phyloP scores from a whole-genome alignment of 2,113 vertebrate genomes.

The Struthio camelus region DNA sequence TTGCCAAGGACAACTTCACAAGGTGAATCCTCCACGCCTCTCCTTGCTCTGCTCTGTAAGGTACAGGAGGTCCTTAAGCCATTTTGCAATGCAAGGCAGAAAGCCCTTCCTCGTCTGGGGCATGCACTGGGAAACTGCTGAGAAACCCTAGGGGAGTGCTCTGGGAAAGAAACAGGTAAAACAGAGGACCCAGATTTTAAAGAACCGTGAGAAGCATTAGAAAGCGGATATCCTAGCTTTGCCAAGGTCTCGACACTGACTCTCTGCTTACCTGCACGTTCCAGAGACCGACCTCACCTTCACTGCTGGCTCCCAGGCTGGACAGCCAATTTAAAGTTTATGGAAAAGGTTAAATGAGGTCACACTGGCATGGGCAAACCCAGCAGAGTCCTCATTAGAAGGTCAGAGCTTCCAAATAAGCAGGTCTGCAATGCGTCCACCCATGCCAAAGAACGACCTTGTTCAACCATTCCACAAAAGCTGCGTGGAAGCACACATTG shows the following conservation, averaged over 20 bases:
- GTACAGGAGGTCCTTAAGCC: not conserved
- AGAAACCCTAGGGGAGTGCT: not conserved
- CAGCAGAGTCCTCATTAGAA: not conserved
- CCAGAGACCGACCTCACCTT: not conserved
- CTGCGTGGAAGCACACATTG: rapidly evolving
- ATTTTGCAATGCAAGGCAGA: not conserved
- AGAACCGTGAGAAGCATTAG: not conserved
- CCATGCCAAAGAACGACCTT: rapidly evolving
- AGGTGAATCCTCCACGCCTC: not conserved
- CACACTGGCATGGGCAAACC: not conserved
- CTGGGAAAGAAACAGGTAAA: rapidly evolving
- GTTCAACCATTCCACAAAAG: not conserved
- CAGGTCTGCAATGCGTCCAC: not conserved
- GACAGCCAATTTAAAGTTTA: not conserved
- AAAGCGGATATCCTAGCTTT: not conserved
- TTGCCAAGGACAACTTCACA: not conserved
- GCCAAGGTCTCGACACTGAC: not conserved
- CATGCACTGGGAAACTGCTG: not conserved
- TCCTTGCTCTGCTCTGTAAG: not conserved
- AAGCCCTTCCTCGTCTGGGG: not conserved
- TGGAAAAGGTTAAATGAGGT: not conserved
- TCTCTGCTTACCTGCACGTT: not conserved
- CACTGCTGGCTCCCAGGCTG: not conserved
- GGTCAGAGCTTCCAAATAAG: not conserved
- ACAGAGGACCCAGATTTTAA: not conserved